Evolutionary conservation across 2,113 vertebrate species (phyloP).

Genomic region (Clarias gariepinus): DNA sequence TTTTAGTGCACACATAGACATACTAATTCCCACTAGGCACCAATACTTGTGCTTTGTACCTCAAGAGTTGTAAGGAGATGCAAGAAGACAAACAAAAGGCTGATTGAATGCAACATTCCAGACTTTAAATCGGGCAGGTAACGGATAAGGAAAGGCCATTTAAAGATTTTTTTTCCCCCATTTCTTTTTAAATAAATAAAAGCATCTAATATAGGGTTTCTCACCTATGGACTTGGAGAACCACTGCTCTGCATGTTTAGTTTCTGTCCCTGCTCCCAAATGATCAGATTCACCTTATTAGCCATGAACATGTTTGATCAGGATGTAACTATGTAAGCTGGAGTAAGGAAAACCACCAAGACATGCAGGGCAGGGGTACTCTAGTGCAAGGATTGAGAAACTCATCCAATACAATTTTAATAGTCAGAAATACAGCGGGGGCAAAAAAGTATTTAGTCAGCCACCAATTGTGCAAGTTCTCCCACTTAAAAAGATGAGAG

Average conservation of each 20-base stretch:
- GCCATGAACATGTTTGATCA: background rate
- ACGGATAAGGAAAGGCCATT: background rate
- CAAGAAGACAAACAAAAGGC: constrained; percentile 30
- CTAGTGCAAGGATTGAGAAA: constrained; percentile 5
- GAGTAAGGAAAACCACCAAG: background rate
- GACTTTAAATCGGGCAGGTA: background rate
- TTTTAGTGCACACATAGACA: background rate
- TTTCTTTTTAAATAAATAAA: background rate
- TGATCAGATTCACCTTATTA: background rate
- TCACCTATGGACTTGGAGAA: background rate
- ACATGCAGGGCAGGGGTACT: background rate
- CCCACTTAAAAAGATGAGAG: no score
- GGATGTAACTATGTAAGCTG: background rate
- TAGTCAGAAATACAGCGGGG: background rate
- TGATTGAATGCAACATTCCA: constrained; percentile 30
- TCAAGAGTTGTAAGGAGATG: constrained; percentile 23
- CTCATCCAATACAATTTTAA: background rate
- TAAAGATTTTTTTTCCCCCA: no score
- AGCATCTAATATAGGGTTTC: background rate
- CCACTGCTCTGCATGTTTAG: background rate
- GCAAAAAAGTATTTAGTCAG: no score
- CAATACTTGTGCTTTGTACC: constrained; percentile 30
- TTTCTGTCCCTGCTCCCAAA: background rate
- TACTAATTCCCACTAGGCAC: constrained; percentile 10
- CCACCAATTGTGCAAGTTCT: no score